Evolutionary conservation across 2,888 invertebrate species (phyloP).

Genomic region (Imbricaverruca yamaguchii): DNA sequence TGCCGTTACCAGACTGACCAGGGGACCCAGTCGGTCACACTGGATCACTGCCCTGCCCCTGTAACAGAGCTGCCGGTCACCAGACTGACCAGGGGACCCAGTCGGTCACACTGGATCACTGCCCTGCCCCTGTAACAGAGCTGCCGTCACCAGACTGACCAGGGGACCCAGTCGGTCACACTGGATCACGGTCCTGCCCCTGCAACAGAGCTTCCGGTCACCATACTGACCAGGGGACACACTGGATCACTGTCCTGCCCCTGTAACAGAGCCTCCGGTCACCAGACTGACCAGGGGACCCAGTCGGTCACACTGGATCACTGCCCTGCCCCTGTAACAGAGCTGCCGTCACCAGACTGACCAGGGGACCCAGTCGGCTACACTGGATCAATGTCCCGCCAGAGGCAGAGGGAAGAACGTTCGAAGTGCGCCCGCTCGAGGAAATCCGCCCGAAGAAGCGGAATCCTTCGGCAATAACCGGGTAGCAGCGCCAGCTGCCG

Average conservation of each 20-base stretch:
- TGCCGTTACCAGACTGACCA: conserved; percentile 49
- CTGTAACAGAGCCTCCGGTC: conserved; percentile 46
- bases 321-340: conserved; percentile 33
- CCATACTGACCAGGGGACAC: conserved; percentile 49
- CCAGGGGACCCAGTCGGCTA: conserved; percentile 50
- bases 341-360: conserved; percentile 49
- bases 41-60: conserved; percentile 52
- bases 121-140: conserved; percentile 33
- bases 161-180: background rate
- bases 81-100: conserved; percentile 48
- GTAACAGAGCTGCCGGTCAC: conserved; percentile 45
- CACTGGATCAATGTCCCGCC: conserved; percentile 51
- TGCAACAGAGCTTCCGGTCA: conserved; percentile 47
- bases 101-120: background rate
- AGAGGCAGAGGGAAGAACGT: too few relatives aligned
- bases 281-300: conserved; percentile 50
- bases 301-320: conserved; percentile 38
- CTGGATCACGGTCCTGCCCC: background rate
- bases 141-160: conserved; percentile 48
- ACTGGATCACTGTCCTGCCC: conserved; percentile 50
- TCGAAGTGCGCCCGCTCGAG: too few relatives aligned
- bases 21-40: conserved; percentile 50
- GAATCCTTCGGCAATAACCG: too few relatives aligned
- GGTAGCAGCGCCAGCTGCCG: too few relatives aligned
- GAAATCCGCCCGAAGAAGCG: too few relatives aligned